phyloP scores from a whole-genome alignment of 2,113 vertebrate species.

The Callaeas wilsoni region DNA sequence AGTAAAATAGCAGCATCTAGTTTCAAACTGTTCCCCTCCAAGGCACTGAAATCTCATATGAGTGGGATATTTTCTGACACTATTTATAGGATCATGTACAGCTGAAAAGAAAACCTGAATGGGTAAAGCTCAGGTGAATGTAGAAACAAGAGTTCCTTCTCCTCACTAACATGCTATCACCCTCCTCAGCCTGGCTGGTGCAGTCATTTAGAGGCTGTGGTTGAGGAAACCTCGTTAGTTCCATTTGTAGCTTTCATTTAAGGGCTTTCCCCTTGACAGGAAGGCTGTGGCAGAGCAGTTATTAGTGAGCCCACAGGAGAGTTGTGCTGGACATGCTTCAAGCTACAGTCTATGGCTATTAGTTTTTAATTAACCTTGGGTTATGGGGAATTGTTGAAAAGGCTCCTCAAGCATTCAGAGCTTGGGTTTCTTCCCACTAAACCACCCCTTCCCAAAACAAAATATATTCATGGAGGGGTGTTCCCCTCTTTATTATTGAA shows the following conservation, averaged over 20 bases:
- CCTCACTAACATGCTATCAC: background rate
- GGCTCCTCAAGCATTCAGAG: background rate
- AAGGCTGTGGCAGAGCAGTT: background rate
- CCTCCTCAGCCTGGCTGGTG: background rate
- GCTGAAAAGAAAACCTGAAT: background rate
- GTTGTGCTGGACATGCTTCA: background rate
- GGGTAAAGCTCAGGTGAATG: background rate
- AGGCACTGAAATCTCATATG: background rate
- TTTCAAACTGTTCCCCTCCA: background rate
- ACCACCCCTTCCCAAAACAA: background rate
- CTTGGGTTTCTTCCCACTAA: background rate
- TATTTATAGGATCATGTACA: background rate
- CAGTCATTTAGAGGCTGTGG: background rate
- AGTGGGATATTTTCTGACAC: background rate
- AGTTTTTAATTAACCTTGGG: constrained; percentile 23
- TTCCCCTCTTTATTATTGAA: background rate
- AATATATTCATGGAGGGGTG: background rate
- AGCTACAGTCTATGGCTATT: background rate
- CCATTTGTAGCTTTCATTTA: background rate
- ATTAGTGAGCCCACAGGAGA: background rate
- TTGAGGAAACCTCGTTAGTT: background rate
- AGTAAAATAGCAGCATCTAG: background rate
- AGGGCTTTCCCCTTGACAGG: background rate
- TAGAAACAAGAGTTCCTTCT: background rate
- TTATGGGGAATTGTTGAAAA: background rate